Evolutionary conservation across 1,140 invertebrate genomes (phyloP).

Genomic region (Hycleus cichorii): DNA sequence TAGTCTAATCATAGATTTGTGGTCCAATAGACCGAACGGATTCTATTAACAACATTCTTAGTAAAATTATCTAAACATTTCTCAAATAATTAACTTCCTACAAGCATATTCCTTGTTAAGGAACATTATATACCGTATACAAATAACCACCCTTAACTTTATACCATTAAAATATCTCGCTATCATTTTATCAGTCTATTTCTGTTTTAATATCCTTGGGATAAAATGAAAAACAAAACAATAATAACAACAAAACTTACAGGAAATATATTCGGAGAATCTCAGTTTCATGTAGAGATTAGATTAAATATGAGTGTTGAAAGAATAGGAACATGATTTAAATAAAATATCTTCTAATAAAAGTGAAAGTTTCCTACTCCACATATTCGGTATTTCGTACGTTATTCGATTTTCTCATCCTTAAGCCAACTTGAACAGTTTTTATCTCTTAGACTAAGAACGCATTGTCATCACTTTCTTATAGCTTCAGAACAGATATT

Average conservation of each 20-base stretch:
- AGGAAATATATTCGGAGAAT: too few relatives aligned
- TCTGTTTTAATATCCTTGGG: too few relatives aligned
- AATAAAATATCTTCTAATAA: slow-evolving; percentile 18
- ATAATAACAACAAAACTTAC: too few relatives aligned
- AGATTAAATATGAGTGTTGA: too few relatives aligned
- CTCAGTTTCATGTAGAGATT: too few relatives aligned
- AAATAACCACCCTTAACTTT: too few relatives aligned
- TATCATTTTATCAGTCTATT: too few relatives aligned
- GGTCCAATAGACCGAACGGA: neutral
- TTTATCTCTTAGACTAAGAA: slow-evolving; percentile 13
- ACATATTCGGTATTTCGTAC: slow-evolving; percentile 17
- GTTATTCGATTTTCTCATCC: slow-evolving; percentile 19
- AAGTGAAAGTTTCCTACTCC: slow-evolving; percentile 17
- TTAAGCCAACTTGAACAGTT: slow-evolving; percentile 16
- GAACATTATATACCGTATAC: neutral
- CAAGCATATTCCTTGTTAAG: slow-evolving; percentile 7
- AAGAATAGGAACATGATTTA: slow-evolving; percentile 3
- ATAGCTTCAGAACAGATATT: slow-evolving; percentile 17
- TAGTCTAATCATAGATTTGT: slow-evolving; percentile 12
- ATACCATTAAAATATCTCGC: too few relatives aligned
- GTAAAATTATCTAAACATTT: slow-evolving; percentile 9
- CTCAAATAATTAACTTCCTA: slow-evolving; percentile 10
- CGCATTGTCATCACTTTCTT: slow-evolving; percentile 21
- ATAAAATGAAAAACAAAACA: too few relatives aligned
- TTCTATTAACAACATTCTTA: slow-evolving; percentile 9